Conservation (phyloP, 2,888 invertebrate genomes). For the Melieria crassipennis region DNA sequence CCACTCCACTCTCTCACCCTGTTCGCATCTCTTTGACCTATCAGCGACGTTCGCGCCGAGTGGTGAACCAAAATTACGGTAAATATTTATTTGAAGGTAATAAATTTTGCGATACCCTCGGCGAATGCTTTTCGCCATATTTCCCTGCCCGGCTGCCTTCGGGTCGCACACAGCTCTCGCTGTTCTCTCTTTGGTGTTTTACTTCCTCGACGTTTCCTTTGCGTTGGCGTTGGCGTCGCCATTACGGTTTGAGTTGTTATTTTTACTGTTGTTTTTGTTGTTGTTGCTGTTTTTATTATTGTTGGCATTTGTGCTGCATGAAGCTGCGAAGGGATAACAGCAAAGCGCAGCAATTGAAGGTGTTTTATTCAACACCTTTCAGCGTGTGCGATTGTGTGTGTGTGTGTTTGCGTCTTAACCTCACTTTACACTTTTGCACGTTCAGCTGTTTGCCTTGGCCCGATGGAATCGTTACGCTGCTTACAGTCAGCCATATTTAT, state of each 20-base stretch:
- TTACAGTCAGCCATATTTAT: constrained; percentile 30
- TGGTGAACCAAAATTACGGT: not conserved
- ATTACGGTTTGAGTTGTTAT: not conserved
- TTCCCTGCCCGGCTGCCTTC: not conserved
- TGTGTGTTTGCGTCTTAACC: not conserved
- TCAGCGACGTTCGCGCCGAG: no score
- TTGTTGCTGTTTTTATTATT: no score
- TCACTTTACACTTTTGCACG: not conserved
- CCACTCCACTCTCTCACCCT: no score
- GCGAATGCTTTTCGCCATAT: not conserved
- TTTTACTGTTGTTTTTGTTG: no score
- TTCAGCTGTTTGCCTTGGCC: not conserved
- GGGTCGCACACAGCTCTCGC: not conserved
- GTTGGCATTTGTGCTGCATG: not conserved
- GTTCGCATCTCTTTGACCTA: no score
- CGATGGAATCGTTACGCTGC: not conserved
- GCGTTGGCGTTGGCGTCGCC: not conserved
- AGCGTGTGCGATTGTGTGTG: not conserved
- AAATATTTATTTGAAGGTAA: constrained; percentile 19
- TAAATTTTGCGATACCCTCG: not conserved
- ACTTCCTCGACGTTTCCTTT: not conserved
- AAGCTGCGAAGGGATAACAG: not conserved
- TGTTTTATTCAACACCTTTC: constrained; percentile 22
- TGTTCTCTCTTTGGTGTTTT: no score
- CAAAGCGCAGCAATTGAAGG: constrained; percentile 15